phyloP scores from a whole-genome alignment of 35 echinoderm and acorn worm genomes.

The Hemicentrotus pulcherrimus region DNA sequence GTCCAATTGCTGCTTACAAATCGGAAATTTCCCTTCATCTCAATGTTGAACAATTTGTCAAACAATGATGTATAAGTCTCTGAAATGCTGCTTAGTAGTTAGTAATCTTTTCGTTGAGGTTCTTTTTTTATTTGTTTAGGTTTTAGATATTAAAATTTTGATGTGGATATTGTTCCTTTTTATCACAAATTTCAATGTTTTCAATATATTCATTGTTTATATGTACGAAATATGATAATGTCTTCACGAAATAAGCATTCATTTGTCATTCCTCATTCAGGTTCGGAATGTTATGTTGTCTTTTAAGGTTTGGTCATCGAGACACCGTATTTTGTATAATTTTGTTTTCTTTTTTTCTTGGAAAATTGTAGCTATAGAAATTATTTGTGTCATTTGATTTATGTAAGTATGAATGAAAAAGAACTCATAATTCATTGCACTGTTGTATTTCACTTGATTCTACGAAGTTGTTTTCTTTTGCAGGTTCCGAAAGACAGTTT shows the following conservation, averaged over 20 bases:
- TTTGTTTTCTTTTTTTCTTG: neutral
- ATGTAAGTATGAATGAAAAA: neutral
- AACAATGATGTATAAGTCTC: neutral
- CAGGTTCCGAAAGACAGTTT: no score
- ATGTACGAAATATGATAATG: neutral
- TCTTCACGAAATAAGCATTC: neutral
- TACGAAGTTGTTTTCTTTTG: no score
- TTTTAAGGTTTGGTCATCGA: neutral
- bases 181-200: neutral
- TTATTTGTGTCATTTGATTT: neutral
- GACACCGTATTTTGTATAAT: neutral
- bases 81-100: neutral
- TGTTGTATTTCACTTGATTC: no score
- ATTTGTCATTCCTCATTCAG: neutral
- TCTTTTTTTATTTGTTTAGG: neutral
- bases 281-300: neutral
- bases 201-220: slow-evolving; percentile 20
- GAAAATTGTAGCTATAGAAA: neutral
- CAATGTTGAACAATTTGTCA: no score
- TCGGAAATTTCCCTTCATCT: no score
- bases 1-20: no score
- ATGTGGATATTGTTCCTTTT: neutral
- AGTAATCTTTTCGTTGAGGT: neutral
- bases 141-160: neutral
- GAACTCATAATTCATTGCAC: neutral